These are phyloP conservation scores for Lepidocyrtinus sp. DNA, from an alignment of 2,888 invertebrate species.

Conservation along the genomic window DNA sequence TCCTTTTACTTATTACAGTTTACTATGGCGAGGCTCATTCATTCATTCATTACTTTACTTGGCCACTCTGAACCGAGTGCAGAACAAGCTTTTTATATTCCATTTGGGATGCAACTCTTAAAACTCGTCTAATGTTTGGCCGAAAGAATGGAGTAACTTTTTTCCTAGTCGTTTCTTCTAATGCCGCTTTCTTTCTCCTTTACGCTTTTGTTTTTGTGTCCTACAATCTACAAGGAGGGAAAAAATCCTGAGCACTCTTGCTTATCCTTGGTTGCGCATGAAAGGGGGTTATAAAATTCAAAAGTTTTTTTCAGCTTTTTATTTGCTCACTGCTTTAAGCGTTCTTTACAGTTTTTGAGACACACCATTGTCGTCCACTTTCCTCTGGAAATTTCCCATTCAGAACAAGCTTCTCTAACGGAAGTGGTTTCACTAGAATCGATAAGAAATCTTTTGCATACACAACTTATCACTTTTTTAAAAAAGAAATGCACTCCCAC, in stretches of 20 bases:
- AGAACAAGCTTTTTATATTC: constrained; percentile 39
- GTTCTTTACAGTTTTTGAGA: neutral
- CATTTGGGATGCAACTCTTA: constrained; percentile 51
- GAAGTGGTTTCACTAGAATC: neutral
- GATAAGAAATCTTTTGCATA: neutral
- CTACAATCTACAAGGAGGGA: no score
- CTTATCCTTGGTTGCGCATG: constrained; percentile 7
- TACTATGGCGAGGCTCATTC: neutral
- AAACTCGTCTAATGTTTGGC: constrained; percentile 30
- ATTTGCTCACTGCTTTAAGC: neutral
- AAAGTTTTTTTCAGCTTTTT: neutral
- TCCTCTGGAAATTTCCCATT: neutral
- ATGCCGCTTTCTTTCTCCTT: neutral
- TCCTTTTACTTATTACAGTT: no score
- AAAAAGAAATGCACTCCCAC: no score
- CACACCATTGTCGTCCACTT: neutral
- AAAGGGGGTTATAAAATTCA: neutral
- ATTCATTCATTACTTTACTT: constrained; percentile 39
- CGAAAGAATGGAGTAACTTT: neutral
- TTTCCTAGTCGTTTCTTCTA: no score
- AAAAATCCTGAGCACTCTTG: constrained; percentile 9
- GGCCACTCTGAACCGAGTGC: constrained; percentile 6
- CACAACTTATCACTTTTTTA: neutral
- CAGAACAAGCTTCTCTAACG: neutral
- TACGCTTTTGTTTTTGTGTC: neutral